phyloP scores from a whole-genome alignment of 2,113 vertebrate genomes.

The Syngnathus scovelli region DNA sequence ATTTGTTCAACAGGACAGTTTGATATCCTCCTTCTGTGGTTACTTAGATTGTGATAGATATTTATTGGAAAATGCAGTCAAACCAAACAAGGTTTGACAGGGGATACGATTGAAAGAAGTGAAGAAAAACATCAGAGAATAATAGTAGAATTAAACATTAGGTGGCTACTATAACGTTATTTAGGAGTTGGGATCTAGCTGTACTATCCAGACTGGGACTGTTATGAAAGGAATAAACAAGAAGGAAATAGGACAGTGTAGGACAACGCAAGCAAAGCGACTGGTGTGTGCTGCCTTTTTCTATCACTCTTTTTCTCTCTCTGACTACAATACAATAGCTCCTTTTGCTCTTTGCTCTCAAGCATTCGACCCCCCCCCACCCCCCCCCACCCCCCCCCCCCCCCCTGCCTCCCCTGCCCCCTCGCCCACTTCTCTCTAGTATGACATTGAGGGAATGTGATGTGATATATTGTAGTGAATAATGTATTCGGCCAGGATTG shows the following conservation, averaged over 20 bases:
- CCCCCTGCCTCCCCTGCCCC: neutral
- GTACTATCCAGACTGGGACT: neutral
- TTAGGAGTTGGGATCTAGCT: neutral
- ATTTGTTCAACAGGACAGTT: no score
- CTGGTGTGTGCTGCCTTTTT: neutral
- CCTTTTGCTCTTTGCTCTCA: conserved; percentile 36
- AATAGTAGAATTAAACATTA: neutral
- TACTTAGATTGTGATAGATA: neutral
- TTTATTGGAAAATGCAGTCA: neutral
- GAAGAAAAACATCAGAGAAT: neutral
- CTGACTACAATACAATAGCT: conserved; percentile 52
- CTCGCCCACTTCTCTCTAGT: conserved; percentile 44
- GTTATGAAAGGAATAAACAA: neutral
- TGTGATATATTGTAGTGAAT: conserved; percentile 72
- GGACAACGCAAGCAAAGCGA: neutral
- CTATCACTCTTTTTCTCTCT: conserved; percentile 4
- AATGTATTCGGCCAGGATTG: conserved; percentile 70
- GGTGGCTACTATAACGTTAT: neutral
- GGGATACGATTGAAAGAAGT: neutral
- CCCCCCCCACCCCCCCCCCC: neutral
- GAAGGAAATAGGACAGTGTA: neutral
- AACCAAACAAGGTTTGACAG: neutral
- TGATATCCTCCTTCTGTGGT: no score
- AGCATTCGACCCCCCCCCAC: conserved; percentile 9
- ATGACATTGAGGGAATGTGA: conserved; percentile 71